Evolutionary conservation across 23 tunicate genomes (phyloP), one percentile per base, ranked within the genome.

Genomic region (Styela clava): DNA sequence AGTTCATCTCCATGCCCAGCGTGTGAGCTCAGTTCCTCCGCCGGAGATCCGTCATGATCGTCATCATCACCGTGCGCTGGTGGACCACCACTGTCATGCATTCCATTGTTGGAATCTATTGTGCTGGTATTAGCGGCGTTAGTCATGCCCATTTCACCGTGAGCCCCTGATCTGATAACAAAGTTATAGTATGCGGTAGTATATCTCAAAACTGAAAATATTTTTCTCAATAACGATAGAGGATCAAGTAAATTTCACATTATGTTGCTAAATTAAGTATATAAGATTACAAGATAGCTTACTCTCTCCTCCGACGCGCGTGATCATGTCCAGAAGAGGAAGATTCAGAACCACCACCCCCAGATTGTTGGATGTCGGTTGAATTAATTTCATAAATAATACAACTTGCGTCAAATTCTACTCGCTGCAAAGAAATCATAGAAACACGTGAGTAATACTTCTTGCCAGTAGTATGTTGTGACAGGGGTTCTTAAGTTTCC

Each of bases 341-440:
- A 12, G 56, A 7, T 44, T 7, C 7, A 7, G 56, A 44, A 5
- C 56, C 56, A 44, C 56, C 12, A 7, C 56, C 56, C 56, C 12
- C 56, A 5, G 56, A 44, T 44, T 44, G 56, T 21, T 26, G 64
- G 27, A 76, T 44, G 64, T 76, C 81, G 33, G 31, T 76, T 25
- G n/a, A 0, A 29, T 76, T 76, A 0, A 76, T 52, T 29, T 76
- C 65, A 31, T 52, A 44, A 44, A 35, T 29, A 21, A 76, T 76
- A 56, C 81, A 76, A 18, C 18, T 44, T 26, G 35, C 64, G 19
- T 76, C 2, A 52, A 76, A 76, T 52, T 35, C 81, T 16, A 76
- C 67, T 76, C 81, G 35, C 81, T 76, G 24, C 26, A 44, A 25
- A 35, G 23, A 44, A 21, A 23, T 61, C n/a, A 61, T 61, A 0